phyloP scores from a whole-genome alignment of 2,113 vertebrate species.

The Cynocephalus volans region DNA sequence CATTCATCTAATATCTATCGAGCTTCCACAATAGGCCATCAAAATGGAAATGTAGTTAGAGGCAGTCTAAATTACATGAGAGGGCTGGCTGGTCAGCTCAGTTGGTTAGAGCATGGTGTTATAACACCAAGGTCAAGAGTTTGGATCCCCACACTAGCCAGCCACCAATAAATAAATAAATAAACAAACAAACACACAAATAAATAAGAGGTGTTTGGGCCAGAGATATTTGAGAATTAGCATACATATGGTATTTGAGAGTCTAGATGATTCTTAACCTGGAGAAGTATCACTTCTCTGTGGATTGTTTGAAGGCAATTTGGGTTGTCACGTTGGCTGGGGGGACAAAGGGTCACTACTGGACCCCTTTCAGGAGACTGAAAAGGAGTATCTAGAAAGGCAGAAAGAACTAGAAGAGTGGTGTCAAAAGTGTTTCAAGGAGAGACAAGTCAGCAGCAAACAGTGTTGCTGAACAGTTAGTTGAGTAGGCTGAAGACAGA shows the following conservation, averaged over 20 bases:
- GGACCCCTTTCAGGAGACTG: neutral
- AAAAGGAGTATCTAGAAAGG: neutral
- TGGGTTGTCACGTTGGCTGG: neutral
- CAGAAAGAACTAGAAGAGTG: neutral
- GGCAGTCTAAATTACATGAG: neutral
- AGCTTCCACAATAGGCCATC: neutral
- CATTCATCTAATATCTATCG: neutral
- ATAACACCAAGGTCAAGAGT: too few relatives aligned
- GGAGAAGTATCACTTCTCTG: neutral
- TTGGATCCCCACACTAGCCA: too few relatives aligned
- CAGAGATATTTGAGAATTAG: conserved; percentile 21
- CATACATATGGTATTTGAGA: neutral
- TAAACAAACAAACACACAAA: too few relatives aligned
- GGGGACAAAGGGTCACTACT: neutral
- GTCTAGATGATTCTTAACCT: neutral
- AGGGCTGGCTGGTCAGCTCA: neutral
- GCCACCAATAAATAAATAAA: too few relatives aligned
- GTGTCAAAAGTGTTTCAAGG: conserved; percentile 28
- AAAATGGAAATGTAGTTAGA: conserved; percentile 1
- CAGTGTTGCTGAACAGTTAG: neutral
- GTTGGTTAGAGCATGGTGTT: too few relatives aligned
- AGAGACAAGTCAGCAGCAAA: neutral
- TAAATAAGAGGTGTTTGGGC: neutral
- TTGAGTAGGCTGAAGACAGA: neutral
- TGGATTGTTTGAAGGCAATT: neutral